Evolutionary conservation across 2,888 invertebrate genomes (phyloP).

Genomic region (Brenthis hecate): DNA sequence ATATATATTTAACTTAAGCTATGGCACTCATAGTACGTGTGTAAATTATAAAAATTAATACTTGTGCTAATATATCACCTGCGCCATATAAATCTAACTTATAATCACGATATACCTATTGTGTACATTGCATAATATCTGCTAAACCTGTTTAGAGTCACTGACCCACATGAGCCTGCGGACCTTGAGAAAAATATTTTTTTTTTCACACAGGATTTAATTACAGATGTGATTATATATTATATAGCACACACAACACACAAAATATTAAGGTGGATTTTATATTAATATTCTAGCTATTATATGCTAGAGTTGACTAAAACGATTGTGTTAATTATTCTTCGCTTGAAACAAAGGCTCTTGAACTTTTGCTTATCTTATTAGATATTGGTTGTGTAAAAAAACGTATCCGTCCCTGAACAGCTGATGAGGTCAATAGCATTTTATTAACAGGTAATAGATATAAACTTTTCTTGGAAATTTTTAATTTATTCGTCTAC

Average conservation of each 20-base stretch:
- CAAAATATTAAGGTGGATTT: no score
- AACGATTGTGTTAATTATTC: no score
- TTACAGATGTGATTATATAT: no score
- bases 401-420: constrained; percentile 7
- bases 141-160: constrained; percentile 36
- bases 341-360: no score
- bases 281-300: no score
- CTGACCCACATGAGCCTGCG: constrained; percentile 33
- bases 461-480: constrained; percentile 24
- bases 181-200: constrained; percentile 31
- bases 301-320: no score
- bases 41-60: neutral
- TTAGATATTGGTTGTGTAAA: constrained; percentile 1
- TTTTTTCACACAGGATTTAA: constrained; percentile 16
- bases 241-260: no score
- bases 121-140: constrained; percentile 23
- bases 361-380: neutral
- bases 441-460: constrained; percentile 16
- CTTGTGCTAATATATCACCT: neutral
- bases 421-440: constrained; percentile 29
- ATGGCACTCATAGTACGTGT: no score
- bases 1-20: neutral
- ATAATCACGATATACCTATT: constrained; percentile 19
- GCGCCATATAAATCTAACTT: constrained; percentile 5
- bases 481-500: constrained; percentile 10